Percentiles rank a stretch among this genome's conserved stretches.
These are phyloP conservation scores for Patella ulyssiponensis DNA, from an alignment of 2,888 invertebrate species.

Conservation along the genomic window DNA sequence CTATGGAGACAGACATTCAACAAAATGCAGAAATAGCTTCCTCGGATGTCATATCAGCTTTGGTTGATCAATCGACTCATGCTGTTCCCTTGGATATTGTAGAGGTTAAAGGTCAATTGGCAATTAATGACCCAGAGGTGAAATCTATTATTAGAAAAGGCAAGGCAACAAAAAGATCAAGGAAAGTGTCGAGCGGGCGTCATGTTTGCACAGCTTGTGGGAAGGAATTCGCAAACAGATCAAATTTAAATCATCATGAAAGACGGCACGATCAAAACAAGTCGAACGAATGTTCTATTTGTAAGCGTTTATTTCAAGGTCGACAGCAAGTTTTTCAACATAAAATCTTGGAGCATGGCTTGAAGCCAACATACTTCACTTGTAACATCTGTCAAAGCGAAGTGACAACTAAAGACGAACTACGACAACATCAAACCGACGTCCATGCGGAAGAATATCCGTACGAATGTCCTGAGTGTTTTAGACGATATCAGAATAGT, in stretches of 20 bases:
- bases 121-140: no score
- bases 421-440: background rate
- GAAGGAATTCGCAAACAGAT: background rate
- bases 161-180: no score
- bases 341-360: background rate
- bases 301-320: background rate
- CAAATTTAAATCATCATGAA: background rate
- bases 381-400: background rate
- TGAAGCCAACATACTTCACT: background rate
- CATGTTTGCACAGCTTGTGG: background rate
- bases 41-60: no score
- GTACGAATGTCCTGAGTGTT: background rate
- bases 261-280: background rate
- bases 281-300: background rate
- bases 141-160: no score
- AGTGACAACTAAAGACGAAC: background rate
- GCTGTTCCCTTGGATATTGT: no score
- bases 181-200: no score
- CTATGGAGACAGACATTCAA: no score
- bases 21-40: no score
- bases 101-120: no score
- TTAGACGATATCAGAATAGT: background rate
- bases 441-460: background rate
- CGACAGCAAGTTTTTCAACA: constrained; percentile 5
- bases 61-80: no score